Evolutionary conservation across 2,888 invertebrate species (phyloP).

Genomic region (Cecidostiba fungosa): DNA sequence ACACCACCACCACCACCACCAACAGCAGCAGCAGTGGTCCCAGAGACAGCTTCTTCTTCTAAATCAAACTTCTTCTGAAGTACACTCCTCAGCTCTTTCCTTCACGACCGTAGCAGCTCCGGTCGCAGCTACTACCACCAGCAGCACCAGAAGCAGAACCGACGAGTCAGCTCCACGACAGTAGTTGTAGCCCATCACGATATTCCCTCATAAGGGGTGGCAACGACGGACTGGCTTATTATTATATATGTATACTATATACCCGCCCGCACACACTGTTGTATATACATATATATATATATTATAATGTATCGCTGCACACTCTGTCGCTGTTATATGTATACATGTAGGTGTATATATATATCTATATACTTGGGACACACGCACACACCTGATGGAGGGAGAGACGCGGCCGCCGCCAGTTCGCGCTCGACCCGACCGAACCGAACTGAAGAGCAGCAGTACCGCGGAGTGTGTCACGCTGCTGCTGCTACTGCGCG

Average conservation of each 20-base stretch:
- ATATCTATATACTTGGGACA: neutral
- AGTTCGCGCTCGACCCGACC: constrained; percentile 15
- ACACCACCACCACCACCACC: neutral
- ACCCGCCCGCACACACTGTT: neutral
- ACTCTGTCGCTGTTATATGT: neutral
- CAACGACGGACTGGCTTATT: neutral
- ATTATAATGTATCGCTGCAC: neutral
- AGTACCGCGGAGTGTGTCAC: neutral
- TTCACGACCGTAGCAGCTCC: neutral
- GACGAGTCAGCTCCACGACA: neutral
- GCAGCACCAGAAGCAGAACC: neutral
- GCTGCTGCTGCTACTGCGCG: constrained; percentile 27
- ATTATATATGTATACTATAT: neutral
- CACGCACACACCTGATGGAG: neutral
- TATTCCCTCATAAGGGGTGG: neutral
- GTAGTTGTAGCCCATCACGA: neutral
- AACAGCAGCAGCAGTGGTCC: constrained; percentile 2
- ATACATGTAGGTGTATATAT: neutral
- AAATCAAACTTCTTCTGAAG: neutral
- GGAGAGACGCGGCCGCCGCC: constrained; percentile 6
- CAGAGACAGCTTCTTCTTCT: neutral
- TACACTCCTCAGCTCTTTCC: neutral
- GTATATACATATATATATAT: neutral
- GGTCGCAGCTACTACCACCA: neutral
- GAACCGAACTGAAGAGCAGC: constrained; percentile 19